phyloP scores from a whole-genome alignment of 2,797 vertebrate genomes.

The Hydrophis major region DNA sequence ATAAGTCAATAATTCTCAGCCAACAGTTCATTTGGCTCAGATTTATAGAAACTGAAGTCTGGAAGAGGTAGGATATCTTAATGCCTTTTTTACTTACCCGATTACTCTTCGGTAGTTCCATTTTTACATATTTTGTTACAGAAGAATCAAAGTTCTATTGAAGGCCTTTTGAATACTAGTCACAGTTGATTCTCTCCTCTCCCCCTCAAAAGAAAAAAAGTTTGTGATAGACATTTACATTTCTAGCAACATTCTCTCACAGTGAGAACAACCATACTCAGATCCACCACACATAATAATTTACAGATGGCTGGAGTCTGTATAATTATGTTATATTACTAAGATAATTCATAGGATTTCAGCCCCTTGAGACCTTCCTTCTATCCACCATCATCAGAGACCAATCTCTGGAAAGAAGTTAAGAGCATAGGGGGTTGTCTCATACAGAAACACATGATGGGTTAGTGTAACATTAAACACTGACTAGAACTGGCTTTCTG shows the following conservation, averaged over 20 bases:
- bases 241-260: background rate
- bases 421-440: background rate
- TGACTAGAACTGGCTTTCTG: background rate
- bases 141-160: background rate
- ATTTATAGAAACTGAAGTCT: background rate
- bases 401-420: background rate
- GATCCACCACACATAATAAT: background rate
- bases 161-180: background rate
- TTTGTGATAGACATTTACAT: background rate
- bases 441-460: background rate
- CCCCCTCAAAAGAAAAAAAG: too few relatives aligned
- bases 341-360: background rate
- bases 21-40: background rate
- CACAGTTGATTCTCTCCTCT: background rate
- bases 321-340: background rate
- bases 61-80: background rate
- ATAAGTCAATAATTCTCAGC: background rate
- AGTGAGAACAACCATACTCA: background rate
- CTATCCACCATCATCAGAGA: background rate
- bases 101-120: background rate
- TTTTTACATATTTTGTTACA: background rate
- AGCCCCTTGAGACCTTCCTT: background rate
- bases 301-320: background rate
- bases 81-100: background rate
- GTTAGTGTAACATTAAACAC: background rate